A percentile compares a stretch with the other conserved stretches of the same genome.
Evolutionary conservation across 1,140 invertebrate species (phyloP).

Genomic region (Ruditapes philippinarum): DNA sequence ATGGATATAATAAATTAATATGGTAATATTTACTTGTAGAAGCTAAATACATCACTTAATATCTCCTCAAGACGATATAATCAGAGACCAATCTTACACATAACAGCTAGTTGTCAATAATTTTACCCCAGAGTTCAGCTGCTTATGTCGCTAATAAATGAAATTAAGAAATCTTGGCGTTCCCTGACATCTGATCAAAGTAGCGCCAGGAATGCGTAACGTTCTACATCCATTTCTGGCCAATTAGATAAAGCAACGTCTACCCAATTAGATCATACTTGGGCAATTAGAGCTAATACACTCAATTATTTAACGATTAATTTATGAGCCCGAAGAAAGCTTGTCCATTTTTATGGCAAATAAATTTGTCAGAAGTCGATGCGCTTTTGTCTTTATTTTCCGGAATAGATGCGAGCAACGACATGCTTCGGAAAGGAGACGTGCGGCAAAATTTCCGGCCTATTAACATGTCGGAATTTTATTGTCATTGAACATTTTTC

Average conservation of each 20-base stretch:
- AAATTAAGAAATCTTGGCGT: slow-evolving; percentile 60
- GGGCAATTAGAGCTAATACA: slow-evolving; percentile 62
- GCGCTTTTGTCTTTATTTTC: slow-evolving; percentile 45
- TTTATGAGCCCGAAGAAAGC: slow-evolving; percentile 37
- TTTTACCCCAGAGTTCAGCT: slow-evolving; percentile 47
- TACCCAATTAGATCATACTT: slow-evolving; percentile 64
- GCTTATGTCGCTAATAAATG: slow-evolving; percentile 61
- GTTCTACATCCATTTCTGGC: slow-evolving; percentile 18
- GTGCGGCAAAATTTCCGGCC: slow-evolving; percentile 2
- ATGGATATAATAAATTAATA: too few relatives aligned
- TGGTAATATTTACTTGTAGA: not conserved
- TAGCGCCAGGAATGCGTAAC: slow-evolving; percentile 23
- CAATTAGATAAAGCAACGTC: slow-evolving; percentile 58
- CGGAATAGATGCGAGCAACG: not conserved
- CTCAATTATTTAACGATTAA: slow-evolving; percentile 67
- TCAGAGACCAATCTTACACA: not conserved
- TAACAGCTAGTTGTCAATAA: not conserved
- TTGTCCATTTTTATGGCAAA: slow-evolving; percentile 52
- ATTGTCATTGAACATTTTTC: too few relatives aligned
- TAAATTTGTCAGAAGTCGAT: slow-evolving; percentile 45
- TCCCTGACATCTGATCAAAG: slow-evolving; percentile 66
- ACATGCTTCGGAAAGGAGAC: not conserved
- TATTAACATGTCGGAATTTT: not conserved
- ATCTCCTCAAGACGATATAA: not conserved
- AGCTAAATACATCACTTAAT: not conserved